These are phyloP conservation scores for Ciconia stormi DNA, from an alignment of 2,113 vertebrate species.

Conservation along the genomic window DNA sequence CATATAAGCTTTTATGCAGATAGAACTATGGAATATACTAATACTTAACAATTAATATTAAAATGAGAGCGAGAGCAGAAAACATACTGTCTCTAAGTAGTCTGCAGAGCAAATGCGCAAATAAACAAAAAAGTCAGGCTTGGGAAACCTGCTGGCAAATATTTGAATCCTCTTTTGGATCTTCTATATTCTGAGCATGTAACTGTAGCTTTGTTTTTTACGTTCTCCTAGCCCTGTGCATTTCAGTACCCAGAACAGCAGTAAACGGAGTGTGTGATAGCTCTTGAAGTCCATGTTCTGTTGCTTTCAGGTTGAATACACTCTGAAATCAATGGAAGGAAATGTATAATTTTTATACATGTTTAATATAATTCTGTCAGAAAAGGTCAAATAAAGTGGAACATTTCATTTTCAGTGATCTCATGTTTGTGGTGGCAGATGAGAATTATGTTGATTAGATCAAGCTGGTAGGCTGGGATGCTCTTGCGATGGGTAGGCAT, in stretches of 20 bases:
- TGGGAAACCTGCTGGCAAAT: background rate
- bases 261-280: slow-evolving; percentile 61
- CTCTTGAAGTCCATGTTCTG: slow-evolving; percentile 44
- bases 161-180: background rate
- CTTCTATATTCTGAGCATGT: slow-evolving; percentile 28
- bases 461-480: background rate
- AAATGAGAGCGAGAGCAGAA: background rate
- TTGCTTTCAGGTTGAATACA: slow-evolving; percentile 49
- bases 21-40: background rate
- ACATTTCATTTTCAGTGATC: slow-evolving; percentile 36
- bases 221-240: background rate
- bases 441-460: background rate
- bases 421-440: background rate
- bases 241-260: slow-evolving; percentile 36
- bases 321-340: slow-evolving; percentile 57
- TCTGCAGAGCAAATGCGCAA: background rate
- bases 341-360: slow-evolving; percentile 46
- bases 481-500: background rate
- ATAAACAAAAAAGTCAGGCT: background rate
- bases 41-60: background rate
- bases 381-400: slow-evolving; percentile 62
- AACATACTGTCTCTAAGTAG: background rate
- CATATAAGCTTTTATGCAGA: background rate
- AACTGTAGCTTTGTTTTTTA: slow-evolving; percentile 28
- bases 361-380: slow-evolving; percentile 64